Percentiles rank a stretch among this genome's conserved stretches.
Evolutionary conservation across 1,140 invertebrate genomes (phyloP).

Genomic region (Uloborus diversus): DNA sequence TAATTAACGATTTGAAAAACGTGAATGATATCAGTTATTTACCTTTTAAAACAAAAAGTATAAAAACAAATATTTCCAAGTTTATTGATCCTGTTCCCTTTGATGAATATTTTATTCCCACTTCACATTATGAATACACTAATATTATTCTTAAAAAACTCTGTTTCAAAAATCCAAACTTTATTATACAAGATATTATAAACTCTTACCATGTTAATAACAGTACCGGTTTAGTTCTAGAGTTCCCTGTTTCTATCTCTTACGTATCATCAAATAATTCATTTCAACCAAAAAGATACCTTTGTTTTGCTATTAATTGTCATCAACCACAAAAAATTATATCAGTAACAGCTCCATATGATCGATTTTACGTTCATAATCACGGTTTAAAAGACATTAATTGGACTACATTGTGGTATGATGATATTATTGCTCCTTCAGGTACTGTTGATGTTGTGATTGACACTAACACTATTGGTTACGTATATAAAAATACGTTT

Average conservation of each 20-base stretch:
- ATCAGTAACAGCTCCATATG: conserved; percentile 8
- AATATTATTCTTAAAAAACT: conserved; percentile 10
- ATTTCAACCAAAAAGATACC: not conserved
- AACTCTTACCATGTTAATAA: not conserved
- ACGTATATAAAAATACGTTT: conserved; percentile 9
- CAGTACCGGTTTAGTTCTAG: not conserved
- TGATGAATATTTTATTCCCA: not conserved
- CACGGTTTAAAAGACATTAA: not conserved
- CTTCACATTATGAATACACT: conserved; percentile 2
- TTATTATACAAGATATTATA: conserved; percentile 26
- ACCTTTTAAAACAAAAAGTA: not conserved
- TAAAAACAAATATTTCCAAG: not conserved
- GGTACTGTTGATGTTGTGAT: not conserved
- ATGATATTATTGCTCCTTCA: not conserved
- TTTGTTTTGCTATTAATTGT: conserved; percentile 15
- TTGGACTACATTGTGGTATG: not conserved
- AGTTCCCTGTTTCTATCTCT: not conserved
- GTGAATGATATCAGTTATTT: not conserved
- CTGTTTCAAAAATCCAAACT: conserved; percentile 2
- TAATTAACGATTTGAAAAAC: not conserved
- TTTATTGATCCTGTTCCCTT: not conserved
- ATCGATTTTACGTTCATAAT: conserved; percentile 7
- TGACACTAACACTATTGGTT: conserved; percentile 8
- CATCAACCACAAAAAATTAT: not conserved
- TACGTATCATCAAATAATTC: not conserved